Percentiles rank a stretch among this genome's conserved stretches.
Evolutionary conservation across 1,140 invertebrate species (phyloP).

Genomic region (Mesaphorura yosii): DNA sequence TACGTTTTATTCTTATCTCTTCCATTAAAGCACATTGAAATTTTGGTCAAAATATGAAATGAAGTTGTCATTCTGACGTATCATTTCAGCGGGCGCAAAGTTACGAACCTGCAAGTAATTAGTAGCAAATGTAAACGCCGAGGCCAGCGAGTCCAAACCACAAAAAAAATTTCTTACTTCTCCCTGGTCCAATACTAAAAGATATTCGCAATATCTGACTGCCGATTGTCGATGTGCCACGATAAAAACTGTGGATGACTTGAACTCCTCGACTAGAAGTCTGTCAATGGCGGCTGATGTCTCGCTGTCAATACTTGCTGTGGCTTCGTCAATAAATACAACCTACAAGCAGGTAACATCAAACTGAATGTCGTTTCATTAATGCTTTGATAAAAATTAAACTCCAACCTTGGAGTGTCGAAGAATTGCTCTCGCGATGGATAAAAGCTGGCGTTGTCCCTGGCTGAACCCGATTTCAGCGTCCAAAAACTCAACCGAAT

Average conservation of each 20-base stretch:
- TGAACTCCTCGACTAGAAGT: slow-evolving; percentile 39
- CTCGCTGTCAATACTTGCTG: slow-evolving; percentile 67
- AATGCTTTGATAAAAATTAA: not conserved
- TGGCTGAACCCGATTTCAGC: slow-evolving; percentile 27
- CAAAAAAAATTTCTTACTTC: slow-evolving; percentile 20
- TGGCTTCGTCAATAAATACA: slow-evolving; percentile 74
- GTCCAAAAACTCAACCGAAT: slow-evolving; percentile 34
- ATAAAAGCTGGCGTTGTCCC: slow-evolving; percentile 61
- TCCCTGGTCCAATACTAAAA: slow-evolving; percentile 34
- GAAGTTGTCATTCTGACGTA: too few relatives aligned
- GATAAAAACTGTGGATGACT: slow-evolving; percentile 39
- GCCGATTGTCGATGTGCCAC: slow-evolving; percentile 43
- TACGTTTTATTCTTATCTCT: too few relatives aligned
- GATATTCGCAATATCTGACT: slow-evolving; percentile 35
- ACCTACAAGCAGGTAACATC: slow-evolving; percentile 39
- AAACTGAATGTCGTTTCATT: not conserved
- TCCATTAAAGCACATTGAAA: too few relatives aligned
- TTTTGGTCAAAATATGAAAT: too few relatives aligned
- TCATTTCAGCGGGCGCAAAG: slow-evolving; percentile 20
- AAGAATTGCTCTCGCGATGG: slow-evolving; percentile 67
- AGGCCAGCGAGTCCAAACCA: not conserved
- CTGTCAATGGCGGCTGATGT: slow-evolving; percentile 50
- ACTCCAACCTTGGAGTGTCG: slow-evolving; percentile 50
- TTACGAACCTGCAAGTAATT: slow-evolving; percentile 22
- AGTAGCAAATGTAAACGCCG: not conserved